Evolutionary conservation across 1,140 invertebrate species (phyloP).

Genomic region (Phymastichus coffea): DNA sequence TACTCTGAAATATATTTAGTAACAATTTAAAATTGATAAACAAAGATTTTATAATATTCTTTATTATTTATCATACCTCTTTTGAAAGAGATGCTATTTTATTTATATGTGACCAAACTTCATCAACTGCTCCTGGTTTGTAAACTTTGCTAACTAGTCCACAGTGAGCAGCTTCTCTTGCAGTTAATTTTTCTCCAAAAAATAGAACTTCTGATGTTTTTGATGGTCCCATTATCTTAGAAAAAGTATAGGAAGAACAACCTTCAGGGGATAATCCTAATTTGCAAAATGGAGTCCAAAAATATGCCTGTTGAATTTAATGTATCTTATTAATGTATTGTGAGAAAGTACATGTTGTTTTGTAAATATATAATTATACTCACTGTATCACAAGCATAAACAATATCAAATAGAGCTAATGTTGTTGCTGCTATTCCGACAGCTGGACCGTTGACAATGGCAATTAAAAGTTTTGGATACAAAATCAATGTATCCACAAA

Average conservation of each 20-base stretch:
- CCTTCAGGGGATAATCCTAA: constrained; percentile 83
- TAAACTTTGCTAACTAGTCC: constrained; percentile 75
- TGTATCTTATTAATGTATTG: too few relatives aligned
- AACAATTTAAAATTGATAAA: neutral
- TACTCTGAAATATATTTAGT: constrained; percentile 38
- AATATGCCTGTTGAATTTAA: constrained; percentile 73
- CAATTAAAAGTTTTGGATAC: constrained; percentile 87
- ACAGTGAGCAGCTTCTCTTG: constrained; percentile 69
- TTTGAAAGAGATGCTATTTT: constrained; percentile 35
- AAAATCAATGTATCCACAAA: constrained; percentile 81
- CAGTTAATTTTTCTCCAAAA: constrained; percentile 77
- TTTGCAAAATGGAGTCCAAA: constrained; percentile 81
- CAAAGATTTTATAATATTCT: constrained; percentile 11
- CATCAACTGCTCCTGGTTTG: constrained; percentile 35
- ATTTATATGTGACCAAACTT: constrained; percentile 39
- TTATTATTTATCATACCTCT: constrained; percentile 32
- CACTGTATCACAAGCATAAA: constrained; percentile 80
- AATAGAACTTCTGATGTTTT: constrained; percentile 79
- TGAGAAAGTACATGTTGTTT: too few relatives aligned
- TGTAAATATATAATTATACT: constrained; percentile 45
- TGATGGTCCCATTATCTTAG: constrained; percentile 74
- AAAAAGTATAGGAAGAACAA: constrained; percentile 81
- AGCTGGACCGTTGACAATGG: constrained; percentile 91
- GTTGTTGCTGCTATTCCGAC: constrained; percentile 86
- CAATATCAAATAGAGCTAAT: constrained; percentile 81